Conservation (phyloP, 2,797 vertebrate species). For the Pelodytes ibericus region DNA sequence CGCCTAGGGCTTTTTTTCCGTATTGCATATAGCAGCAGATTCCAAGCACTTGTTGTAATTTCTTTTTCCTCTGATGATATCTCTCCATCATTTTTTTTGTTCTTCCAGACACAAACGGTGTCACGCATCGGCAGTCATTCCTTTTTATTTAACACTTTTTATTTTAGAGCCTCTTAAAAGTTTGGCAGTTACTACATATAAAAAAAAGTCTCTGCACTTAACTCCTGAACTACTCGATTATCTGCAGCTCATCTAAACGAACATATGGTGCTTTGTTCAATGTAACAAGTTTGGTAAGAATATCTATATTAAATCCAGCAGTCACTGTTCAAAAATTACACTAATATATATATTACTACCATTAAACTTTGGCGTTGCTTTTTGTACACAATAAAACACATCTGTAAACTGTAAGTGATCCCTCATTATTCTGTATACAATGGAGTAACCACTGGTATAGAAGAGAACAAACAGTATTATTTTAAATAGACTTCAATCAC, state of each 20-base stretch:
- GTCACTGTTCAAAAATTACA: not conserved
- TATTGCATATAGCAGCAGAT: not conserved
- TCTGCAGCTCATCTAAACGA: not conserved
- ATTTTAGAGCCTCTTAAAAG: not conserved
- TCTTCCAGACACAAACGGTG: not conserved
- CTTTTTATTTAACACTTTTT: constrained; percentile 19
- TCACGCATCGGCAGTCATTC: constrained; percentile 3
- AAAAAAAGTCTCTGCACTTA: constrained; percentile 1
- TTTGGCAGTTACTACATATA: constrained; percentile 5
- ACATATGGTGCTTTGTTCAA: not conserved
- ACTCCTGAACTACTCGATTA: not conserved
- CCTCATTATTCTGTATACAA: not conserved
- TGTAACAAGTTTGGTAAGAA: not conserved
- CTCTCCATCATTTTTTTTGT: constrained; percentile 7
- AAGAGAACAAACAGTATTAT: no score
- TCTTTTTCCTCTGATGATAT: not conserved
- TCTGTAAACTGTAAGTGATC: constrained; percentile 7
- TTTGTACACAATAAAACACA: not conserved
- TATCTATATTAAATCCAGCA: not conserved
- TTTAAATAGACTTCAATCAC: no score
- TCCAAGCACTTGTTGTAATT: not conserved
- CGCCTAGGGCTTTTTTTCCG: not conserved
- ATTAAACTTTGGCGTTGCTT: not conserved
- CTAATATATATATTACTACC: not conserved
- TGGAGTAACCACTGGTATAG: no score